A percentile compares a stretch with the other conserved stretches of the same genome.
Evolutionary conservation across 1,140 invertebrate genomes (phyloP).

Genomic region (Chionoecetes opilio): DNA sequence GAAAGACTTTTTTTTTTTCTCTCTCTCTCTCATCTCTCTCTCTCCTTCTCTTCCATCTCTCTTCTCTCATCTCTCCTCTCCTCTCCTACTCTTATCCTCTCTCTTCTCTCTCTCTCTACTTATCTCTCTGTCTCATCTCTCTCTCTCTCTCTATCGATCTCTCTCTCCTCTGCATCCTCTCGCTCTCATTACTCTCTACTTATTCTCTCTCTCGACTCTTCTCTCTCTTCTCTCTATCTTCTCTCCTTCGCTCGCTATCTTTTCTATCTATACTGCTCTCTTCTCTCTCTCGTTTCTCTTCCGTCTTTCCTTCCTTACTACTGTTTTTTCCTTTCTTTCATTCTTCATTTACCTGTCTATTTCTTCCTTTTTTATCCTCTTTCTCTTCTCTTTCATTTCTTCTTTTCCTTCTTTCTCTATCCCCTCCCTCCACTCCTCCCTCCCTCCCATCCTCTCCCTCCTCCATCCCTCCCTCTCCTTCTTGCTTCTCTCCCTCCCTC

Average conservation of each 20-base stretch:
- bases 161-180: too few species aligned
- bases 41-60: too few species aligned
- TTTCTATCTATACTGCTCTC: too few species aligned
- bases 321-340: neutral
- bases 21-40: neutral
- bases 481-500: neutral
- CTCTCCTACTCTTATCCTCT: too few species aligned
- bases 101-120: too few species aligned
- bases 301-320: neutral
- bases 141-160: too few species aligned
- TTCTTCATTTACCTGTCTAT: neutral
- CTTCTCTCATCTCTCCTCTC: too few species aligned
- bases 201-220: too few species aligned
- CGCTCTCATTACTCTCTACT: too few species aligned
- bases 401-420: neutral
- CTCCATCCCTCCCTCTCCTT: neutral
- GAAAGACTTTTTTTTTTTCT: neutral
- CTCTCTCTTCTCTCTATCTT: neutral
- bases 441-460: neutral
- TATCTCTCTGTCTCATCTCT: too few species aligned
- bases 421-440: neutral
- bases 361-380: too few species aligned
- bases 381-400: neutral
- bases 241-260: neutral
- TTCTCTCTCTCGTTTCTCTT: too few species aligned